Percentiles rank a stretch among this genome's conserved stretches.
These are phyloP conservation scores for Pogoniulus pusillus DNA, from an alignment of 2,797 vertebrate genomes.

Conservation along the genomic window DNA sequence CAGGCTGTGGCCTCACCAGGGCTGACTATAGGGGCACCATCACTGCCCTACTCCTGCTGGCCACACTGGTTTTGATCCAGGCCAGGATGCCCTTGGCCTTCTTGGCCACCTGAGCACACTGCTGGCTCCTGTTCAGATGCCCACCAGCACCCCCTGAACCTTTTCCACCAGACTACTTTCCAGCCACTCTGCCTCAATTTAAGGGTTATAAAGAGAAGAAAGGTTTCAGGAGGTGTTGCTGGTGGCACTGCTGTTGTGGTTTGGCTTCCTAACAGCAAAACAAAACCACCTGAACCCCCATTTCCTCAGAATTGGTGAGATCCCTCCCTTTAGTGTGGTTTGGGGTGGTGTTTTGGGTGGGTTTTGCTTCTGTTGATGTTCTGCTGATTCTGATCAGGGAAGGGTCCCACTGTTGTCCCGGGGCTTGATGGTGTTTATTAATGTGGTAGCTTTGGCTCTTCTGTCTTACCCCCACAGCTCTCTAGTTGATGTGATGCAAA, in stretches of 20 bases:
- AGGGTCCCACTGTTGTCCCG: not conserved
- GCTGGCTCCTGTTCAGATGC: too few species aligned
- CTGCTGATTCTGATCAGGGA: not conserved
- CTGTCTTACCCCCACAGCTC: not conserved
- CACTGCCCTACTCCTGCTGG: too few species aligned
- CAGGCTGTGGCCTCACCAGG: too few species aligned
- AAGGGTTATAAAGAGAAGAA: not conserved
- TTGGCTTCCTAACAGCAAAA: not conserved
- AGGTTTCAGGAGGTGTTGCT: not conserved
- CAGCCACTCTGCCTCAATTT: too few species aligned
- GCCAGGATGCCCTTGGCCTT: too few species aligned
- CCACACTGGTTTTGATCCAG: too few species aligned
- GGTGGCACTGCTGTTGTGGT: not conserved
- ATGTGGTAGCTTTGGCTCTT: not conserved
- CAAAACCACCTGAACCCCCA: not conserved
- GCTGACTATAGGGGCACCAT: too few species aligned
- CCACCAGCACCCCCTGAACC: too few species aligned
- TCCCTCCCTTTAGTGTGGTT: not conserved
- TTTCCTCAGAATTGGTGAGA: not conserved
- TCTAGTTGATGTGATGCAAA: not conserved
- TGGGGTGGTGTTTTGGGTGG: not conserved
- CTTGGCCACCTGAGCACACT: too few species aligned
- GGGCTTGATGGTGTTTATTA: not conserved
- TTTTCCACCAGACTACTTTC: too few species aligned
- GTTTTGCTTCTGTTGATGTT: not conserved